Evolutionary conservation across 2,113 vertebrate genomes (phyloP).

Genomic region (Stictonetta naevosa): DNA sequence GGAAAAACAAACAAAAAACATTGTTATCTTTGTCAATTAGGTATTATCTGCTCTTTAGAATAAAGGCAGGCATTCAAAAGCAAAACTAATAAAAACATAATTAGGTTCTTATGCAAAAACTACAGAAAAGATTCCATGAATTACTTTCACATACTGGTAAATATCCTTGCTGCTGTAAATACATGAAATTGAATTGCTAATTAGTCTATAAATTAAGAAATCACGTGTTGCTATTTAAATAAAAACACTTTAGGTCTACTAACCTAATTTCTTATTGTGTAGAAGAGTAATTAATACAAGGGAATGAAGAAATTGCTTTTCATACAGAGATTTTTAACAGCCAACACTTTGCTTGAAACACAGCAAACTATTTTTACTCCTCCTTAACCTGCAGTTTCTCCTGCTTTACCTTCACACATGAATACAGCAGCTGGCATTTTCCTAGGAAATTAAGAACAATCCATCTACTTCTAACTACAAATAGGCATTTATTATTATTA

Average conservation of each 20-base stretch:
- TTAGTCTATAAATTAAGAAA: background rate
- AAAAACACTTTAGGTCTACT: background rate
- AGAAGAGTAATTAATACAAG: background rate
- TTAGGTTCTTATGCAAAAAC: background rate
- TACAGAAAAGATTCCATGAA: background rate
- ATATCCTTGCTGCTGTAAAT: background rate
- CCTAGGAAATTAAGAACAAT: background rate
- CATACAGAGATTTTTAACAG: background rate
- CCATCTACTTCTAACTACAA: background rate
- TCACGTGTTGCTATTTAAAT: background rate
- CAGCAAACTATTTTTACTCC: background rate
- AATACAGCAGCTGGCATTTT: too few species aligned
- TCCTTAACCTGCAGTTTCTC: background rate
- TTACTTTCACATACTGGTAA: background rate
- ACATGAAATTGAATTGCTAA: background rate
- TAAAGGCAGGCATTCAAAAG: background rate
- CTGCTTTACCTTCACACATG: background rate
- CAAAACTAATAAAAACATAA: background rate
- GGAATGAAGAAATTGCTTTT: background rate
- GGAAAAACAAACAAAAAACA: background rate
- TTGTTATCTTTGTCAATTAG: background rate
- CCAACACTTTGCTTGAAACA: background rate
- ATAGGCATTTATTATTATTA: background rate
- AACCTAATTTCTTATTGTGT: background rate
- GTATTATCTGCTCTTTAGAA: background rate